phyloP scores from a whole-genome alignment of 2,888 invertebrate genomes.

The Eristalinus sepulchralis region DNA sequence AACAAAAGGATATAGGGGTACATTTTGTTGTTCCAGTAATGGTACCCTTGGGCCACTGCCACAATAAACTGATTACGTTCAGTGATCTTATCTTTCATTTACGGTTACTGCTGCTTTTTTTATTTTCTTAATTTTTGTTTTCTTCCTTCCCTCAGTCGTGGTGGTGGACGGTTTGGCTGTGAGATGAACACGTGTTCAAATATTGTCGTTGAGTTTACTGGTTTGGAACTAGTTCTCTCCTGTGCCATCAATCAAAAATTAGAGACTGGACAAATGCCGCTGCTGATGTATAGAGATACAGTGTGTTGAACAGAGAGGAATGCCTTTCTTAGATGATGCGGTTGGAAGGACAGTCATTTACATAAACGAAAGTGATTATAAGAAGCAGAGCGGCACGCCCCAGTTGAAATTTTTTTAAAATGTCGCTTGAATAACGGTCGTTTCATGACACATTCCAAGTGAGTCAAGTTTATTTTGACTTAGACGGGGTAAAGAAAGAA shows the following conservation, averaged over 20 bases:
- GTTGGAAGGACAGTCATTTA: not conserved
- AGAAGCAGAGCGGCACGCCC: no score
- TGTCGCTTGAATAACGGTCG: no score
- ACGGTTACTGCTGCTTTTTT: constrained; percentile 53
- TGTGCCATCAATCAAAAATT: not conserved
- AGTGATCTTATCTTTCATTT: constrained; percentile 69
- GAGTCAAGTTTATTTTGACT: no score
- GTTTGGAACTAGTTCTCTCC: not conserved
- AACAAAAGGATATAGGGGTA: constrained; percentile 62
- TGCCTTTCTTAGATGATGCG: not conserved
- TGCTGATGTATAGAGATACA: not conserved
- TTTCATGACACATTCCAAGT: no score
- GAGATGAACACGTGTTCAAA: constrained; percentile 79
- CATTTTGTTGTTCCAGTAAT: constrained; percentile 55
- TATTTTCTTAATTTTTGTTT: not conserved
- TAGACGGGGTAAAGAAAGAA: no score
- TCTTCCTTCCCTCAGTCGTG: not conserved
- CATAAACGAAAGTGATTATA: not conserved
- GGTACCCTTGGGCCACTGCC: constrained; percentile 68
- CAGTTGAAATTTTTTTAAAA: no score
- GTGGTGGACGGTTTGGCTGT: constrained; percentile 66
- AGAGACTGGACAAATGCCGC: not conserved
- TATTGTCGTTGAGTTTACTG: constrained; percentile 37
- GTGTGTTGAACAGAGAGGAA: not conserved
- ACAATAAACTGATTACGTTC: constrained; percentile 72